phyloP scores from a whole-genome alignment of 2,888 invertebrate genomes.

The Agrochola macilenta region DNA sequence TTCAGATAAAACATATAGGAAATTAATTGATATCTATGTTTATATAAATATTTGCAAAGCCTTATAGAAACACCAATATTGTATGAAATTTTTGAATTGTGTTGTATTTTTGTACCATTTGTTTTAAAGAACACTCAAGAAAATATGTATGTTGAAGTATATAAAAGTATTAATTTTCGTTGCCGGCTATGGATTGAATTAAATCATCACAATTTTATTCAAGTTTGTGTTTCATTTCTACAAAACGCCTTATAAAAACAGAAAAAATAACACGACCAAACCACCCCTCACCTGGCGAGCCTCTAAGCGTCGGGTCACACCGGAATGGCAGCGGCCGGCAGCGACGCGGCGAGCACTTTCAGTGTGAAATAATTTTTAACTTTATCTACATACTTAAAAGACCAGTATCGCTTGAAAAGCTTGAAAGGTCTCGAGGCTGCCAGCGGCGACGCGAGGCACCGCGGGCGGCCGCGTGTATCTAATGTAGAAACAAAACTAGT shows the following conservation, averaged over 20 bases:
- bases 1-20: conserved; percentile 28
- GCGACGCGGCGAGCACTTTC: no score
- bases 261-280: not conserved
- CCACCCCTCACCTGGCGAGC: no score
- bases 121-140: conserved; percentile 56
- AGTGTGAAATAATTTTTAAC: no score
- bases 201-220: conserved; percentile 88
- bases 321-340: no score
- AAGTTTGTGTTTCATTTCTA: conserved; percentile 71
- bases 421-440: no score
- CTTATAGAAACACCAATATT: conserved; percentile 45
- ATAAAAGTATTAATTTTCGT: conserved; percentile 76
- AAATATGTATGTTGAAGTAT: conserved; percentile 65
- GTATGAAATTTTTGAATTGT: conserved; percentile 51
- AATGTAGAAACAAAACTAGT: no score
- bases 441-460: no score
- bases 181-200: conserved; percentile 86
- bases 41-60: conserved; percentile 47
- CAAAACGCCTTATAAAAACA: not conserved
- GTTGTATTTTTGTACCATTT: conserved; percentile 62
- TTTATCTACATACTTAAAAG: no score
- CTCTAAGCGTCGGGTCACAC: no score
- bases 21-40: conserved; percentile 49
- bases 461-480: no score
- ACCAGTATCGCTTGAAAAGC: no score